Percentiles rank a stretch among this genome's conserved stretches.
Conservation (phyloP, 2,888 invertebrate genomes). For the Diarsia dahlii region DNA sequence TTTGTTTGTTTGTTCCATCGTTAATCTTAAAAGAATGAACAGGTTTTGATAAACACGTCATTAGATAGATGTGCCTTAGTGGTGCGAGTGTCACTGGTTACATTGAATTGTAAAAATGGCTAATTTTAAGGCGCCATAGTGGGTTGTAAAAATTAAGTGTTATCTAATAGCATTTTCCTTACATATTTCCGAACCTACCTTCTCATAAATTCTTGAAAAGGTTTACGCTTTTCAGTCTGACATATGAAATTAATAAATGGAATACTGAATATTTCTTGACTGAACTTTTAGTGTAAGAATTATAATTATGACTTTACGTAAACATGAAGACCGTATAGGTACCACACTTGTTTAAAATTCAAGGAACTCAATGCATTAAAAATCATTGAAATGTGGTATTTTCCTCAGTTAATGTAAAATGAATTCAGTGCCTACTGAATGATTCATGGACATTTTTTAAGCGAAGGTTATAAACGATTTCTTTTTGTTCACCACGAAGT, state of each 20-base stretch:
- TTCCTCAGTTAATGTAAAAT: constrained; percentile 25
- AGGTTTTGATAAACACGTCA: background rate
- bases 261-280: background rate
- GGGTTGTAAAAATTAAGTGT: background rate
- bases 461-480: constrained; percentile 7
- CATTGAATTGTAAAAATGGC: no score
- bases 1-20: no score
- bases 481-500: constrained; percentile 14
- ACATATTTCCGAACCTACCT: background rate
- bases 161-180: background rate
- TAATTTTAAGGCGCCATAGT: no score
- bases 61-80: background rate
- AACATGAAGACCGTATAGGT: background rate
- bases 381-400: constrained; percentile 1
- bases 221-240: background rate
- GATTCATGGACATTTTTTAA: constrained; percentile 23
- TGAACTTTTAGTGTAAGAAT: background rate
- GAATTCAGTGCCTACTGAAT: constrained; percentile 29
- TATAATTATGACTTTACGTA: background rate
- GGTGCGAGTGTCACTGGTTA: background rate
- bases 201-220: background rate
- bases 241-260: background rate
- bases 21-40: background rate
- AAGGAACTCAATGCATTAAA: constrained; percentile 7
- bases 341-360: constrained; percentile 7